Conservation (phyloP, 2,797 vertebrate genomes). For the Enteromius treurensis region DNA sequence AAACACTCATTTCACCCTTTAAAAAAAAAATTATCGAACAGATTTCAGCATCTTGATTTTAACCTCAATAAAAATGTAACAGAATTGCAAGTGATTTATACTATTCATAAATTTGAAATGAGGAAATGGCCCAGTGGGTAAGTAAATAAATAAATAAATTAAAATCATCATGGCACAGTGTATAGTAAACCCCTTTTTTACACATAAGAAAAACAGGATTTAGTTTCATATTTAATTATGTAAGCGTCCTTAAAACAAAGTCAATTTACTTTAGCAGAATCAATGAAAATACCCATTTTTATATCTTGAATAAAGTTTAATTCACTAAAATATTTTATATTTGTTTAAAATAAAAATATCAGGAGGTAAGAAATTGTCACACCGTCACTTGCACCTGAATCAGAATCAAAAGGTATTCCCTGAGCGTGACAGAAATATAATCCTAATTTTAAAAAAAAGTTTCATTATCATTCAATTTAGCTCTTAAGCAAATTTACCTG, state of each 20-base stretch:
- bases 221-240: background rate
- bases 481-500: background rate
- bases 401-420: too few relatives aligned
- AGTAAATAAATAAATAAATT: background rate
- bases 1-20: background rate
- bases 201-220: background rate
- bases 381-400: too few relatives aligned
- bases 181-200: background rate
- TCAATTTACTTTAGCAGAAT: background rate
- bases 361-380: background rate
- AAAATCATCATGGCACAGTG: background rate
- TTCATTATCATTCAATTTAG: background rate
- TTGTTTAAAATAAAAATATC: background rate
- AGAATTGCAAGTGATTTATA: background rate
- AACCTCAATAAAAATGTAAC: background rate
- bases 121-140: background rate
- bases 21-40: background rate
- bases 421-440: too few relatives aligned
- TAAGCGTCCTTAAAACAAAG: background rate
- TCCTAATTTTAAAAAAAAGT: background rate
- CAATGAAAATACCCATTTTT: background rate
- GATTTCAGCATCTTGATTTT: constrained; percentile 4
- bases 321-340: background rate
- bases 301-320: background rate
- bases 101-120: background rate